Conservation (phyloP, 2,888 invertebrate species). For the Andricus curvator region DNA sequence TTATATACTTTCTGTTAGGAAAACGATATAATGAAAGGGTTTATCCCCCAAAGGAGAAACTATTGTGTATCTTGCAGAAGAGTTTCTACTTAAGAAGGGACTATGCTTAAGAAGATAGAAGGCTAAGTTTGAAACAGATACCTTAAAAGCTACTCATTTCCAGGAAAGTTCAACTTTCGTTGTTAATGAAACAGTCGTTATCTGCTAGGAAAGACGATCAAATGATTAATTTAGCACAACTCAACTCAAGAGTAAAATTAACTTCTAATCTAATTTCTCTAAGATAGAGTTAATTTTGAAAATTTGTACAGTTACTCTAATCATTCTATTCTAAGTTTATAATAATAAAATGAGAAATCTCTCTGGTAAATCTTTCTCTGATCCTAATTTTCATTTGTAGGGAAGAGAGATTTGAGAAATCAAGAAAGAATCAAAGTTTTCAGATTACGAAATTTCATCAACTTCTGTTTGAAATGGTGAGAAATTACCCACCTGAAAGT, state of each 20-base stretch:
- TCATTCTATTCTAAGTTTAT: neutral
- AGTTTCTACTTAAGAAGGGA: neutral
- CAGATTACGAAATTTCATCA: conserved; percentile 54
- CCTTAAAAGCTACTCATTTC: conserved; percentile 1
- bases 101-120: conserved; percentile 1
- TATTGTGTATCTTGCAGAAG: conserved; percentile 5
- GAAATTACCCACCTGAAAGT: conserved; percentile 21
- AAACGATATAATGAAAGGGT: neutral
- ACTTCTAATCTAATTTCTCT: conserved; percentile 18
- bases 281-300: neutral
- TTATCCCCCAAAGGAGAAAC: neutral
- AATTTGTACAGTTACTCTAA: neutral
- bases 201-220: neutral
- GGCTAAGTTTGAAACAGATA: conserved; percentile 17
- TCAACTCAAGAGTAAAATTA: neutral
- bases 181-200: conserved; percentile 26
- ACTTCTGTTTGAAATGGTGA: neutral
- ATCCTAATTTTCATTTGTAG: too few relatives aligned
- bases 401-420: neutral
- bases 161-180: neutral
- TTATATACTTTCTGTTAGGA: neutral
- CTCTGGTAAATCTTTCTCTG: neutral
- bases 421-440: conserved; percentile 55
- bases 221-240: conserved; percentile 16
- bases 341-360: neutral